Evolutionary conservation across 2,888 invertebrate genomes (phyloP), one percentile per base, ranked within the genome.

Genomic region (Caenorhabditis zanzibari): DNA sequence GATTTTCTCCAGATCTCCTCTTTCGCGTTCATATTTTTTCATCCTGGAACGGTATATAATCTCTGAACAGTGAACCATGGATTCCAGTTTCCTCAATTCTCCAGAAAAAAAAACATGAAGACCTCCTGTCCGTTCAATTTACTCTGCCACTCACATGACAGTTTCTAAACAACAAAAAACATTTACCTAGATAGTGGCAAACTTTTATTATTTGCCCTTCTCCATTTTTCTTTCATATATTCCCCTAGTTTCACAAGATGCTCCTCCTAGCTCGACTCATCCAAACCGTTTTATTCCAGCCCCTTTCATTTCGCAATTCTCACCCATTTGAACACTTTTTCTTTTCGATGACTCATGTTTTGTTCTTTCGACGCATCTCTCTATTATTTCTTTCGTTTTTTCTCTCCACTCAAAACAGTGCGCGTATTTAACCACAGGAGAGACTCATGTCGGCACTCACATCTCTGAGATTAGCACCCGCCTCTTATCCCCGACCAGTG

Each of bases 401-500:
- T 10, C 12, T 12, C 28, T 32, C 77, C 77, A 77, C 77, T 77
- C 77, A 77, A 77, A 77, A 77, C 77, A 77, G 77, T 77, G 77
- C 77, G 77, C 77, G 77, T 77, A 77, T 77, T 77, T 77, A 77
- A 77, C 77, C 77, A 38, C 7, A 38, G 38, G 69, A 66, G 47
- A 47, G n/a, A 47, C 56, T 26, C 59, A 52, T 64, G 64, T 64
- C 64, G 41, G 52, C 73, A 49, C 73, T 73, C 66, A 35, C 12
- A 68, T 76, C 44, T 49, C 38, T 66, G 16, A 35, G n/a, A 38
- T 47, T n/a, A 19, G 5, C 19, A 47, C n/a, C 44, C n/a, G 19
- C 49, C 49, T 35, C 49, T 49, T 54, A 38, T 61, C 49, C n/a
- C 52, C 38, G 38, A 38, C 38, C 38, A 38, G 64, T 56, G 24